Evolutionary conservation across 2,113 vertebrate species (phyloP).

Genomic region (Isurus oxyrinchus): DNA sequence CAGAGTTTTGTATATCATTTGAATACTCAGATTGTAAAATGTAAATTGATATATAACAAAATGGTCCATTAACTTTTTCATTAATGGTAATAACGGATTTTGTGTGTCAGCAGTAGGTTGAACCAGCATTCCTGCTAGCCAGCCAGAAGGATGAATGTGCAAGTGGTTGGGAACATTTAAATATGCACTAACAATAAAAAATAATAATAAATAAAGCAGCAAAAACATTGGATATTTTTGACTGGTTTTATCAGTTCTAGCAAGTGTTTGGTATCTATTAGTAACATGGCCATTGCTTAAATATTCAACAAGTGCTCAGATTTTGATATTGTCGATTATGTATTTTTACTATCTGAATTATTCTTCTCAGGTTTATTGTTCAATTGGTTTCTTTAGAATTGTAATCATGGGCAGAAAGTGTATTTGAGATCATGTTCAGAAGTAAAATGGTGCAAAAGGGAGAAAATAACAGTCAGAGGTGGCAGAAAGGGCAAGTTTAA

Average conservation of each 20-base stretch:
- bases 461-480: background rate
- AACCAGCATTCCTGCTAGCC: conserved; percentile 57
- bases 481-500: background rate
- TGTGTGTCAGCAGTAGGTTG: conserved; percentile 73
- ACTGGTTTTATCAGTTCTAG: background rate
- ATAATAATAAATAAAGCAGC: conserved; percentile 2
- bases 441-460: background rate
- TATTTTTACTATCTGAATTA: background rate
- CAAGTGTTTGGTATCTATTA: background rate
- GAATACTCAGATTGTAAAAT: conserved; percentile 94
- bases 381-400: background rate
- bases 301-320: background rate
- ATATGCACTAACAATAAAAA: conserved; percentile 10
- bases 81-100: conserved; percentile 99
- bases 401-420: background rate
- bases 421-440: background rate
- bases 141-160: conserved; percentile 60
- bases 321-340: background rate
- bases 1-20: conserved; percentile 89
- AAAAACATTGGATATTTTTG: background rate
- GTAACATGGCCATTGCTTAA: background rate
- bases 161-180: conserved; percentile 18
- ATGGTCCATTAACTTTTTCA: conserved; percentile 99
- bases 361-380: background rate
- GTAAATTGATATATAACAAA: conserved; percentile 99